These are phyloP conservation scores for Nipponia nippon DNA, from an alignment of 2,113 vertebrate genomes.

Conservation along the genomic window DNA sequence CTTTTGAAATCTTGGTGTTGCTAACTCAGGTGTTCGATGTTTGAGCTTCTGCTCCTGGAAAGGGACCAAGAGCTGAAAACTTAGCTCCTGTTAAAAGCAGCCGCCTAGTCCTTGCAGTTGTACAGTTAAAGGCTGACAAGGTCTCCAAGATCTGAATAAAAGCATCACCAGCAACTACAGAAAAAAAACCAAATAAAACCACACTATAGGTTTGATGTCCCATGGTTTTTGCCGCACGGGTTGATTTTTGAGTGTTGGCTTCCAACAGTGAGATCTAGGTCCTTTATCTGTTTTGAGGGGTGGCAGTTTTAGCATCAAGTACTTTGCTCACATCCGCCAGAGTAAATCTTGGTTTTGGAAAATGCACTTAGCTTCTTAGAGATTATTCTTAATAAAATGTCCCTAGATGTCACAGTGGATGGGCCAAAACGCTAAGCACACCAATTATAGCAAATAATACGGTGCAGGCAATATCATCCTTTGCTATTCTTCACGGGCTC, in stretches of 20 bases:
- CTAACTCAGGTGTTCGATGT: not conserved
- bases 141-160: not conserved
- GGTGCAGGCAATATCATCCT: not conserved
- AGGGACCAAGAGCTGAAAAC: not conserved
- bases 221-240: fast-evolving
- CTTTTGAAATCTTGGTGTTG: not conserved
- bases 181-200: not conserved
- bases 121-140: not conserved
- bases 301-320: not conserved
- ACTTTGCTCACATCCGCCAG: fast-evolving
- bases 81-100: not conserved
- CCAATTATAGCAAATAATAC: fast-evolving
- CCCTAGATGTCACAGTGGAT: fast-evolving
- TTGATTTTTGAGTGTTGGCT: not conserved
- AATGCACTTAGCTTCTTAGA: not conserved
- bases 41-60: not conserved
- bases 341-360: not conserved
- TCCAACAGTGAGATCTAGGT: not conserved
- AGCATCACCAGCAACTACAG: not conserved
- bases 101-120: fast-evolving
- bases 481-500: not conserved
- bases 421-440: not conserved
- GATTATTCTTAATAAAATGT: not conserved
- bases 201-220: not conserved
- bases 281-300: not conserved